Percentiles rank a stretch among this genome's conserved stretches.
phyloP scores from a whole-genome alignment of 1,140 invertebrate genomes.

The Lordiphosa clarofinis region DNA sequence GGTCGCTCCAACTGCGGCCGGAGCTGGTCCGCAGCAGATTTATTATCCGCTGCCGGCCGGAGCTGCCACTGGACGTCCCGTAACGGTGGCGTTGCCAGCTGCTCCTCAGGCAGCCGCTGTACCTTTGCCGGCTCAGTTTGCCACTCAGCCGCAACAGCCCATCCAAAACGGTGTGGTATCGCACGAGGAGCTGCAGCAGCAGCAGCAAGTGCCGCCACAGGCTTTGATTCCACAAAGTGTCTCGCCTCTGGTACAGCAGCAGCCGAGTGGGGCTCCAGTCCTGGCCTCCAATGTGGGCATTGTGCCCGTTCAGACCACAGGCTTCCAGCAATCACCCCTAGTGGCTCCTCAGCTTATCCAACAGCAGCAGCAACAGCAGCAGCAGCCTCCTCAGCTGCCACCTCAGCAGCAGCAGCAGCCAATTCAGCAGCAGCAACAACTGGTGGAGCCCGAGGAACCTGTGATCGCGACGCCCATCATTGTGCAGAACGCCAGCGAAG shows the following conservation, averaged over 20 bases:
- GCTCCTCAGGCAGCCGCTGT: conserved; percentile 63
- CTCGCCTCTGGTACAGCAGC: conserved; percentile 57
- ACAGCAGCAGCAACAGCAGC: conserved; percentile 40
- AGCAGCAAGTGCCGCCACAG: conserved; percentile 43
- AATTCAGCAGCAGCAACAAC: conserved; percentile 40
- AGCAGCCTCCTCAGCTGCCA: conserved; percentile 43
- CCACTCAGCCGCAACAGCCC: conserved; percentile 62
- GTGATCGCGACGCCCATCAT: conserved; percentile 4
- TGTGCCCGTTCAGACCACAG: conserved; percentile 44
- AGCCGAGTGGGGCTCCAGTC: conserved; percentile 32
- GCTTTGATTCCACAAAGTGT: conserved; percentile 56
- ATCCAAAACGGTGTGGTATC: conserved; percentile 74
- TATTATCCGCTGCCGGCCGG: conserved; percentile 76
- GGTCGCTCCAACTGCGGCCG: conserved; percentile 40
- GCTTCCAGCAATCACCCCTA: conserved; percentile 66
- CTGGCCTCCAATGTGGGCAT: conserved; percentile 45
- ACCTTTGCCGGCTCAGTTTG: conserved; percentile 72
- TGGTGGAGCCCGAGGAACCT: conserved; percentile 48
- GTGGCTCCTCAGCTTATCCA: conserved; percentile 47
- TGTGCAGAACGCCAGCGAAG: conserved; percentile 22
- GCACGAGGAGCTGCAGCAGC: conserved; percentile 68
- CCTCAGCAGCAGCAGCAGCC: conserved; percentile 50
- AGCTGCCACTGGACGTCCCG: conserved; percentile 59
- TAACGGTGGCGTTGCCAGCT: conserved; percentile 54
- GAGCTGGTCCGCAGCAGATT: conserved; percentile 50